A percentile compares a stretch with the other conserved stretches of the same genome.
Evolutionary conservation across 2,113 vertebrate genomes (phyloP).

Genomic region (Apodemus sylvaticus): DNA sequence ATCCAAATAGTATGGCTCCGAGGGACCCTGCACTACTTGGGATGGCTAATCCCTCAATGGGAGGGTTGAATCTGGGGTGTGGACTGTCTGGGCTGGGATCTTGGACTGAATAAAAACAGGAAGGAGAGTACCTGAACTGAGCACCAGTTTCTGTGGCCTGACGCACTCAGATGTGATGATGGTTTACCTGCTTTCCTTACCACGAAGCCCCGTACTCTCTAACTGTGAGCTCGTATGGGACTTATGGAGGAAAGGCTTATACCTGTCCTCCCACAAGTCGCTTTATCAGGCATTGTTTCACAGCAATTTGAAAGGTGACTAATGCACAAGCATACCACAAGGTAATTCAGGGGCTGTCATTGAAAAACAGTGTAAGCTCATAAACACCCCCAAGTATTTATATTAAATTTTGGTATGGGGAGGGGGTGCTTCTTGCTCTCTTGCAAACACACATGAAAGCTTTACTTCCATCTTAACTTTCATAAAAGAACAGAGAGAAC

Average conservation of each 20-base stretch:
- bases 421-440: not conserved
- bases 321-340: not conserved
- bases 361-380: not conserved
- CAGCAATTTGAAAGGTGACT: not conserved
- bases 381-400: conserved; percentile 40
- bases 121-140: not conserved
- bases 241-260: not conserved
- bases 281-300: not conserved
- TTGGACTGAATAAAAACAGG: not conserved
- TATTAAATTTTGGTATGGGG: not conserved
- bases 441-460: not conserved
- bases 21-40: not conserved
- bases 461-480: conserved; percentile 25
- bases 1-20: conserved; percentile 5
- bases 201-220: too few species aligned
- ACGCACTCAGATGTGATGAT: not conserved
- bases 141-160: not conserved
- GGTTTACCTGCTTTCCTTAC: too few species aligned
- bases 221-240: not conserved
- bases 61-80: not conserved
- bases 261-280: not conserved
- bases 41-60: not conserved
- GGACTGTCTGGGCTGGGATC: not conserved
- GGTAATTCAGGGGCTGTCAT: not conserved
- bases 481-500: not conserved